Conservation (phyloP, 1,140 invertebrate species). For the Oreohelix idahoensis region DNA sequence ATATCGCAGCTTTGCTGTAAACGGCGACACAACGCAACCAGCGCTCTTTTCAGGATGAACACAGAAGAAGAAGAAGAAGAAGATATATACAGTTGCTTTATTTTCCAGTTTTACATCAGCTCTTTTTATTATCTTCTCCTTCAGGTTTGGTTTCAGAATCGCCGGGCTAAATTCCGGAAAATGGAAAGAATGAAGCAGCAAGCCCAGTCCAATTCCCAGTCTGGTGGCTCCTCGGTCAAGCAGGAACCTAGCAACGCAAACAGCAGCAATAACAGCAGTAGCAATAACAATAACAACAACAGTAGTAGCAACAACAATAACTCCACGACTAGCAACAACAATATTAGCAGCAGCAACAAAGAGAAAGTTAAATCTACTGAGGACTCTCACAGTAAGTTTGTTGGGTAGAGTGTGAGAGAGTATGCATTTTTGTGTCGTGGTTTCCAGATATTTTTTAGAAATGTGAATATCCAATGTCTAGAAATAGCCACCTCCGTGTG, state of each 20-base stretch:
- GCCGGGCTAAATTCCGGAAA: conserved; percentile 87
- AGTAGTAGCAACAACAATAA: conserved; percentile 41
- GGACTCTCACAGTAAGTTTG: conserved; percentile 41
- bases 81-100: no score
- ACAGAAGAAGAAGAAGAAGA: no score
- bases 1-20: no score
- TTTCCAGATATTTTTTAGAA: no score
- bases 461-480: no score
- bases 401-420: no score
- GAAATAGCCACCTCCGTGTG: no score
- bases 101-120: no score
- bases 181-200: conserved; percentile 65
- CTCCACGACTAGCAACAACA: conserved; percentile 38
- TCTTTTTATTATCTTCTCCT: conserved; percentile 22
- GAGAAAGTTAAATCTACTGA: conserved; percentile 46
- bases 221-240: conserved; percentile 35
- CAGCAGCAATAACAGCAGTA: conserved; percentile 37
- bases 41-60: no score
- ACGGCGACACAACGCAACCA: no score
- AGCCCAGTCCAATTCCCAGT: conserved; percentile 39
- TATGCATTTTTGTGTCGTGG: no score
- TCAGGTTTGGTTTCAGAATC: conserved; percentile 97
- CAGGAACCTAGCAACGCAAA: conserved; percentile 34
- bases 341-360: conserved; percentile 43
- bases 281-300: conserved; percentile 43